Conservation (phyloP, 1,140 invertebrate genomes). For the Heliothis virescens region DNA sequence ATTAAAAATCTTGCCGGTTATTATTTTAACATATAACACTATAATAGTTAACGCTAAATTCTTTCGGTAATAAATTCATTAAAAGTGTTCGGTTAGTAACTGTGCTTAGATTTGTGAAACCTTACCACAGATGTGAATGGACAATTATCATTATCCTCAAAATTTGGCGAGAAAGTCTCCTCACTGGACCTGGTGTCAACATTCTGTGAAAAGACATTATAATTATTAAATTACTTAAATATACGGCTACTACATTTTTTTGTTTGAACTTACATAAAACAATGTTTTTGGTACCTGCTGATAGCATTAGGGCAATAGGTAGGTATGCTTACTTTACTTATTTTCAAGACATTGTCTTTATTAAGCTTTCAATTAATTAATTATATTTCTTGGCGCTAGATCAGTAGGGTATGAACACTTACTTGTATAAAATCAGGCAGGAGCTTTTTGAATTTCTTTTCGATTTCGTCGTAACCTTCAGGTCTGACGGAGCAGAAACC, state of each 20-base stretch:
- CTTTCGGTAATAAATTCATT: too few species aligned
- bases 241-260: too few species aligned
- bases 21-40: too few species aligned
- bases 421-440: not conserved
- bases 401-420: too few species aligned
- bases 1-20: not conserved
- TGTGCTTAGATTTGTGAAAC: not conserved
- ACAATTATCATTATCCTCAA: not conserved
- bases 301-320: too few species aligned
- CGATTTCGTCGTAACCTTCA: slow-evolving; percentile 21
- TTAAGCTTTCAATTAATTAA: too few species aligned
- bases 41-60: too few species aligned
- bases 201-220: not conserved
- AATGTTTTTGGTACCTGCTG: too few species aligned
- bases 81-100: too few species aligned
- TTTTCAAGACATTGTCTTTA: not conserved
- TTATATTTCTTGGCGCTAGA: too few species aligned
- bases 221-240: not conserved
- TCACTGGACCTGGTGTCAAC: not conserved
- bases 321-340: not conserved
- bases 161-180: too few species aligned
- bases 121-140: not conserved
- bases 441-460: not conserved
- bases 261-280: too few species aligned
- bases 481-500: slow-evolving; percentile 33